These are phyloP conservation scores for Shinisaurus crocodilurus DNA, from an alignment of 2,113 vertebrate species.

Conservation along the genomic window DNA sequence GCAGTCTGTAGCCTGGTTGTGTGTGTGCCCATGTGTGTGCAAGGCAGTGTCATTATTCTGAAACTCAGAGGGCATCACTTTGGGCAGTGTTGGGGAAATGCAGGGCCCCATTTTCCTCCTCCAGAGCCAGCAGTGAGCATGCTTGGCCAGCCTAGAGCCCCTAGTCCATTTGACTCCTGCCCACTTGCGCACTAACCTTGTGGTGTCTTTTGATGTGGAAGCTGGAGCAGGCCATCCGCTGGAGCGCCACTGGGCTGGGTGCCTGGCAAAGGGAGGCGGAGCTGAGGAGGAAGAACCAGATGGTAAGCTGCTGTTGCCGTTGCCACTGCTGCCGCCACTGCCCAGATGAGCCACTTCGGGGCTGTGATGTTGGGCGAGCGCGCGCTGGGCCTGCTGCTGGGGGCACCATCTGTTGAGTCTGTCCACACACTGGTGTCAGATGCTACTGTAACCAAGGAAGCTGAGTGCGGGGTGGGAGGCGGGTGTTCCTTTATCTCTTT, in stretches of 20 bases:
- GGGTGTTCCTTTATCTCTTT: too few relatives aligned
- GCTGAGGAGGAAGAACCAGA: constrained; percentile 1
- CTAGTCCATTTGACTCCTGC: background rate
- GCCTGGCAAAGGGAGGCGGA: background rate
- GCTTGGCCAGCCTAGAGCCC: too few relatives aligned
- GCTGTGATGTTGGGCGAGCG: background rate
- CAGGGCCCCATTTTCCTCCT: background rate
- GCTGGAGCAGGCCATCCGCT: constrained; percentile 38
- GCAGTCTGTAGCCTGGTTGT: too few relatives aligned
- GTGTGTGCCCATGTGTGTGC: too few relatives aligned
- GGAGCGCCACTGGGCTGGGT: constrained; percentile 1
- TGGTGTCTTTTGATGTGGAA: constrained; percentile 19
- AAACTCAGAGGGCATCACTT: background rate
- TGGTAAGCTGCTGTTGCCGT: constrained; percentile 3
- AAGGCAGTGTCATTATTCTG: background rate
- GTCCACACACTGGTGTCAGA: too few relatives aligned
- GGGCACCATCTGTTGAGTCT: too few relatives aligned
- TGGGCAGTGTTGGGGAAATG: background rate
- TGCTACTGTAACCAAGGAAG: too few relatives aligned
- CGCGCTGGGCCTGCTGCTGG: too few relatives aligned
- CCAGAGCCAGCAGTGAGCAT: too few relatives aligned
- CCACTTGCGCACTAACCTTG: background rate
- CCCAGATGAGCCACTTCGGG: background rate
- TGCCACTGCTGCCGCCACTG: too few relatives aligned
- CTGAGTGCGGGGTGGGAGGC: too few relatives aligned